Conservation (phyloP, 2,888 invertebrate species). For the Clusia tigrina region DNA sequence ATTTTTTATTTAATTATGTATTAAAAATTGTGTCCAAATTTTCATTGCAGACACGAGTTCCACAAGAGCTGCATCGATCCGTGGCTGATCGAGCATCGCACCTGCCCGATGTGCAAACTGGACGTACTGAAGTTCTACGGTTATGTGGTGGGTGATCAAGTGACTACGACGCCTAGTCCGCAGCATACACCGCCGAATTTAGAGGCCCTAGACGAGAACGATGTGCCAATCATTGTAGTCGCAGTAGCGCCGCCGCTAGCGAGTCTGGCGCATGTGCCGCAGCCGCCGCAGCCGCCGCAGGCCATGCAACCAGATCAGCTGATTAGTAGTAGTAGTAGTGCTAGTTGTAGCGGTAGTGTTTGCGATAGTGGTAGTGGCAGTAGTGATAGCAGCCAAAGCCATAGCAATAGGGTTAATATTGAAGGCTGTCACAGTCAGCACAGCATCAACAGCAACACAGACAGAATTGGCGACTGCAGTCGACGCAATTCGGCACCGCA, state of each 20-base stretch:
- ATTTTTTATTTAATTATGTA: not conserved
- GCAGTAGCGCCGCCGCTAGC: conserved; percentile 42
- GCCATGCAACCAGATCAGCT: conserved; percentile 33
- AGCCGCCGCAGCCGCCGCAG: conserved; percentile 38
- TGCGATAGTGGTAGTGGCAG: conserved; percentile 36
- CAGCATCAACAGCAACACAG: conserved; percentile 27
- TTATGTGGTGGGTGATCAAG: conserved; percentile 76
- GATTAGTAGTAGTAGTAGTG: conserved; percentile 47
- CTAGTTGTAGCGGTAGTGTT: conserved; percentile 38
- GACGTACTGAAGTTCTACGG: conserved; percentile 92
- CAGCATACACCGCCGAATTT: conserved; percentile 40
- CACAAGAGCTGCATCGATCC: conserved; percentile 96
- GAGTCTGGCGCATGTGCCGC: conserved; percentile 5
- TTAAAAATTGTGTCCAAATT: too few relatives aligned
- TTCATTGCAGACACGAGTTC: conserved; percentile 83
- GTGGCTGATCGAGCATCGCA: conserved; percentile 92
- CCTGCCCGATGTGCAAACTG: conserved; percentile 97
- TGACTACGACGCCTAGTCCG: conserved; percentile 58
- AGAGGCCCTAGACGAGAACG: conserved; percentile 34
- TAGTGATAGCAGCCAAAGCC: conserved; percentile 15
- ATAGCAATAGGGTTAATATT: conserved; percentile 18
- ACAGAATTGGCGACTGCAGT: conserved; percentile 16
- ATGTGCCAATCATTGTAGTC: conserved; percentile 54
- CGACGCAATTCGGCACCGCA: conserved; percentile 49
- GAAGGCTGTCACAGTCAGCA: conserved; percentile 28